Evolutionary conservation across 2,888 invertebrate species (phyloP), one percentile per base, ranked within the genome.

Genomic region (Meghimatium bilineatum): DNA sequence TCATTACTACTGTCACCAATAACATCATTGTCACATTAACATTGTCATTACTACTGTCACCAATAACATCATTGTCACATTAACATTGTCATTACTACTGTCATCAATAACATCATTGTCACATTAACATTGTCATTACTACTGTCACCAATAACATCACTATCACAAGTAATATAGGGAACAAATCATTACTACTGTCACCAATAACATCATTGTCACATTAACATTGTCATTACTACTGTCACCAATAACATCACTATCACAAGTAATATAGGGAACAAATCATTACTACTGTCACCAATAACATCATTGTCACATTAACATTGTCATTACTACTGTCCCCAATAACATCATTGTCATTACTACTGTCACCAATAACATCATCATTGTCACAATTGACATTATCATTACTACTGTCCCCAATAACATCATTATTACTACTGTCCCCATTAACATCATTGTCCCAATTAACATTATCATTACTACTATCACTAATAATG

Each of bases 401-500:
- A 26, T 26, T 26, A 26, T 8, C 36, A 71, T 36, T 12, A 71
- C 67, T 34, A 63, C 26, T n/a, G 29, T 17, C 23, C 5, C 44
- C 44, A 44, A 5, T 44, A 44, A 44, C 44, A 44, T 3, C 66
- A 71, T 71, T 26, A 71, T 12, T 38, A 71, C 26, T n/a, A 71
- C 1, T 8, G 14, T 23, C 8, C 23, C 12, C 38, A 71, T 71
- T 23, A 71, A 23, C 26, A 71, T 26, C 71, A 71, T 3, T 26
- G 38, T 23, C 38, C 36, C 2, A 10, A 38, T 2, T 23, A 26
- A 17, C 52, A 78, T 26, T 63, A 78, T 38, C 56, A 63, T 29
- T 23, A 78, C 66, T 36, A 78, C 78, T 26, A 63, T 8, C 32
- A 63, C 26, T n/a, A n/a, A n/a, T n/a, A n/a, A n/a, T n/a, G n/a